Evolutionary conservation across 2,113 vertebrate species (phyloP), one percentile per base, ranked within the genome.

Genomic region (Pomatostomus ruficeps): DNA sequence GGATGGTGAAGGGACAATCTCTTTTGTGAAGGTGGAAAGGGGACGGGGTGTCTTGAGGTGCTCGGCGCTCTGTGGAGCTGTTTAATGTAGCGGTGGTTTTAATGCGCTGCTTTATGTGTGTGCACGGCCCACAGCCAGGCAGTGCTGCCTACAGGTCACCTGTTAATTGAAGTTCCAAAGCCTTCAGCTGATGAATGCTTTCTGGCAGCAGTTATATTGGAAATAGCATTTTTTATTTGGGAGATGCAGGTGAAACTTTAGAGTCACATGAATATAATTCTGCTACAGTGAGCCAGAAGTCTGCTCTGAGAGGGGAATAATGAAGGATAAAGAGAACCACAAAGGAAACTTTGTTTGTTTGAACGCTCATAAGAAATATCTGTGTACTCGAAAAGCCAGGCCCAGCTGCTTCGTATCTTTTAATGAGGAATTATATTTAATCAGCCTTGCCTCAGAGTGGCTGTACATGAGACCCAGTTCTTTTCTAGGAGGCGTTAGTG

Each of bases 381-480:
- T 55, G 7, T 78, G 14, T 75, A 21, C 19, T 78, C 29, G 14
- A 48, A 88, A 65, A 85, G 23, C 21, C 35, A 31, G 25, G 48
- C 40, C 40, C 31, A 51, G n/a, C 29, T 81, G 43, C 57, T 85
- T 52, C 1, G 1, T 78, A 5, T 75, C 77, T 91, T 67, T 71
- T 95, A 91, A 79, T 91, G 65, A 89, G 85, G 57, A 77, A 95
- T 91, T 92, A 4, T 29, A 89, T 77, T 91, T 95, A 89, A 76
- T 85, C 73, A 87, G 12, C 0, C 0, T 48, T 1, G 2, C 70
- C 54, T 36, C 31, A 9, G 72, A 46, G 62, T 91, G 88, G 12
- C 21, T 12, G 1, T 10, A 5, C 1, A 0, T 38, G 48, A 73
- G 63, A 72, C 67, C 35, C 29, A 46, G 33, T 65, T 94, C 66